phyloP scores from a whole-genome alignment of 2,888 invertebrate genomes.

The Aphodius sticticus region DNA sequence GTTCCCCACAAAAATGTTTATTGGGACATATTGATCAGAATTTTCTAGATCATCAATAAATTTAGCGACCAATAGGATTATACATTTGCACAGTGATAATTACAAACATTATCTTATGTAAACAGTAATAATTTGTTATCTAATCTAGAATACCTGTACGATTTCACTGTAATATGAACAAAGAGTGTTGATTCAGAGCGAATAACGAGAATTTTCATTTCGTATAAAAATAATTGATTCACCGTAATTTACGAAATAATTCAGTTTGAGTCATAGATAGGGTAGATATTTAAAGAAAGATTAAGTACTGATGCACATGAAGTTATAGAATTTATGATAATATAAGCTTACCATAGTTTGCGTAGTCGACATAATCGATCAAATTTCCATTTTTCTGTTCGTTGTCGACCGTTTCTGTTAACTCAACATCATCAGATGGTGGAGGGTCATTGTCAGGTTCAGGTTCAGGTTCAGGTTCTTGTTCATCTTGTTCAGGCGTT shows the following conservation, averaged over 20 bases:
- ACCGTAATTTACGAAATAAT: background rate
- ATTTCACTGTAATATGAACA: slow-evolving; percentile 4
- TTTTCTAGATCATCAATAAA: background rate
- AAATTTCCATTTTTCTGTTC: slow-evolving; percentile 9
- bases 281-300: no score
- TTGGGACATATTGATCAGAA: no score
- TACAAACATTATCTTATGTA: background rate
- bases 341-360: slow-evolving; percentile 41
- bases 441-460: background rate
- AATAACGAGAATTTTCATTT: background rate
- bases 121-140: slow-evolving; percentile 4
- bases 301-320: background rate
- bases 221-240: background rate
- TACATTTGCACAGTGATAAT: background rate
- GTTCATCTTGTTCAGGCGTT: background rate
- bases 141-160: slow-evolving; percentile 12
- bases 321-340: background rate
- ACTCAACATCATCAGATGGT: slow-evolving; percentile 14
- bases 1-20: no score
- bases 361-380: slow-evolving; percentile 41
- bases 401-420: background rate
- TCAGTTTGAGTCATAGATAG: background rate
- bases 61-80: background rate
- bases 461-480: slow-evolving; percentile 5
- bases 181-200: background rate